phyloP scores from a whole-genome alignment of 1,140 invertebrate genomes.

The Dreissena rostriformis region DNA sequence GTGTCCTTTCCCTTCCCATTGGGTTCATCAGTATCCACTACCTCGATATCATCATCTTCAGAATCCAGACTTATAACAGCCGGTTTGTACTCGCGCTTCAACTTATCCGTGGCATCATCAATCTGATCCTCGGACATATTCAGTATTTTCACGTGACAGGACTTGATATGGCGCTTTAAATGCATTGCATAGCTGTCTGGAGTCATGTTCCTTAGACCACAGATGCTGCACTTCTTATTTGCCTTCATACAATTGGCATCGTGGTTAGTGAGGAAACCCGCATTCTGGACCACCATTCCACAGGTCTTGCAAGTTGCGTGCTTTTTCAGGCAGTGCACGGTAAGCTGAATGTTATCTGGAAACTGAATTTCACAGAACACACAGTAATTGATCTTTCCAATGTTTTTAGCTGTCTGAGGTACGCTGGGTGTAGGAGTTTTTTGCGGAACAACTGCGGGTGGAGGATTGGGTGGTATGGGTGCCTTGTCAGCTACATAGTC shows the following conservation, averaged over 20 bases:
- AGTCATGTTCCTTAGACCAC: constrained; percentile 70
- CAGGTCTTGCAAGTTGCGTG: constrained; percentile 76
- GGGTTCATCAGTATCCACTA: constrained; percentile 18
- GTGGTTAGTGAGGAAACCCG: constrained; percentile 67
- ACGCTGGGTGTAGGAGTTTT: constrained; percentile 7
- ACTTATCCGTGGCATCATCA: constrained; percentile 38
- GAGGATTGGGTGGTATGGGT: constrained; percentile 35
- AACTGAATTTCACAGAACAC: constrained; percentile 76
- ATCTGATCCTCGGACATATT: constrained; percentile 56
- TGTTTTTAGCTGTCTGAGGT: constrained; percentile 33
- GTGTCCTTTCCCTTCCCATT: constrained; percentile 19
- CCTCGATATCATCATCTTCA: constrained; percentile 47
- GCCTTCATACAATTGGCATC: constrained; percentile 63
- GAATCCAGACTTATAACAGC: constrained; percentile 41
- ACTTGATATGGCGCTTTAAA: constrained; percentile 70
- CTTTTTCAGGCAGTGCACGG: constrained; percentile 74
- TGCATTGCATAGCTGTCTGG: constrained; percentile 73
- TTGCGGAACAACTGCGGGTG: background rate
- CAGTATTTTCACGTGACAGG: constrained; percentile 64
- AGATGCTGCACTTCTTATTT: constrained; percentile 67
- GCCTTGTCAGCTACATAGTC: constrained; percentile 48
- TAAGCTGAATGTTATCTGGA: constrained; percentile 74
- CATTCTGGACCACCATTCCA: constrained; percentile 75
- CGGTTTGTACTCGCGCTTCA: constrained; percentile 44
- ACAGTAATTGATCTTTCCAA: constrained; percentile 73